phyloP scores from a whole-genome alignment of 2,113 vertebrate species.

The Mungos mungo region DNA sequence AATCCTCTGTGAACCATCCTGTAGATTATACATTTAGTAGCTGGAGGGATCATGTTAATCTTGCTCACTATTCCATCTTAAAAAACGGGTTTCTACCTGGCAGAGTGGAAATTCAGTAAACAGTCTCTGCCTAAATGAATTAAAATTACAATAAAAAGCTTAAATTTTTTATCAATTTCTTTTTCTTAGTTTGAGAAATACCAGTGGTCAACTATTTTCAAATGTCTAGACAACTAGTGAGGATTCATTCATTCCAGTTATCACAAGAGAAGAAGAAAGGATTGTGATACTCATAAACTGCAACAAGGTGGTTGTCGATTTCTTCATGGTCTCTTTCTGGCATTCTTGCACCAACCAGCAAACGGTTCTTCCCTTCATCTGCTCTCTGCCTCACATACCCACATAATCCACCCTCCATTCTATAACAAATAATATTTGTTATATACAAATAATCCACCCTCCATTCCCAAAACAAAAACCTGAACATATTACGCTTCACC shows the following conservation, averaged over 20 bases:
- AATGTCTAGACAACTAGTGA: neutral
- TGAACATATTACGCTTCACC: neutral
- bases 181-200: neutral
- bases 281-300: neutral
- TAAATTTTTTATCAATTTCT: neutral
- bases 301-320: neutral
- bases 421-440: neutral
- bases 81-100: neutral
- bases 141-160: neutral
- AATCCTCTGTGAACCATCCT: neutral
- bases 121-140: neutral
- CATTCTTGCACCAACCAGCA: neutral
- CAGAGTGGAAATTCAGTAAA: neutral
- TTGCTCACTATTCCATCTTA: neutral
- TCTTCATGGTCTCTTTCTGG: neutral
- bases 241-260: too few relatives aligned
- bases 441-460: too few relatives aligned
- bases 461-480: neutral
- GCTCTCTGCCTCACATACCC: rapidly evolving
- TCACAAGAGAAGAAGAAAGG: neutral
- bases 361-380: neutral
- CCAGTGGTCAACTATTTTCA: neutral
- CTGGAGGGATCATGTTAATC: rapidly evolving
- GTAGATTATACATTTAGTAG: too few relatives aligned
- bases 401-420: neutral